Conservation (phyloP, 2,113 vertebrate genomes). For the Motacilla alba region DNA sequence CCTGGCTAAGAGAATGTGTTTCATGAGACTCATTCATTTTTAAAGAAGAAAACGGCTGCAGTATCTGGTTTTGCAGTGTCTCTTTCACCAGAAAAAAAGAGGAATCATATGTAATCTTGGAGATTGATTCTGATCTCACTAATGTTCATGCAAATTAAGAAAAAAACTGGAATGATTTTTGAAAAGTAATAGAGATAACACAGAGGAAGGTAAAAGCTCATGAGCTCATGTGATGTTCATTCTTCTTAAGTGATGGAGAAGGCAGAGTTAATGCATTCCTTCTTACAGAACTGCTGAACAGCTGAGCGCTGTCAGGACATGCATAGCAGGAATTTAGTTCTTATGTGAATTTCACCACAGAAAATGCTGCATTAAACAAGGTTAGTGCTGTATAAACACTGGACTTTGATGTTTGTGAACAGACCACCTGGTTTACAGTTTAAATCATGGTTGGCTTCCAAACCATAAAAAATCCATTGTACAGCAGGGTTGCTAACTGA, state of each 20-base stretch:
- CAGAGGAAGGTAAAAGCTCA: background rate
- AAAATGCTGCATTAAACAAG: background rate
- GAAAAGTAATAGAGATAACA: background rate
- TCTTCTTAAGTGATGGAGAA: background rate
- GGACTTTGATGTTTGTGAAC: background rate
- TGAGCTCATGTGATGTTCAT: background rate
- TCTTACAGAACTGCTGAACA: background rate
- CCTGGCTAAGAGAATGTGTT: background rate
- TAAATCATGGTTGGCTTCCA: background rate
- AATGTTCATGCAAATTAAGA: background rate
- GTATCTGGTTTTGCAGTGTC: background rate
- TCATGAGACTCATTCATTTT: background rate
- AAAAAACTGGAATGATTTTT: background rate
- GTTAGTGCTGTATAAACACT: background rate
- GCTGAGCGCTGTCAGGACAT: background rate
- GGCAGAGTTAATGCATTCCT: background rate
- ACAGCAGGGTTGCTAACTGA: background rate
- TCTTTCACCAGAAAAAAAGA: background rate
- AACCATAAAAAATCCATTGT: background rate
- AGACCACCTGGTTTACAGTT: background rate
- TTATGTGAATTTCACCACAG: background rate
- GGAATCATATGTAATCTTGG: background rate
- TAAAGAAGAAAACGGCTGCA: background rate
- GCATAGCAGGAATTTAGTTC: background rate
- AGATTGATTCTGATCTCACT: background rate